phyloP scores from a whole-genome alignment of 2,888 invertebrate genomes.

The Laothoe populi region DNA sequence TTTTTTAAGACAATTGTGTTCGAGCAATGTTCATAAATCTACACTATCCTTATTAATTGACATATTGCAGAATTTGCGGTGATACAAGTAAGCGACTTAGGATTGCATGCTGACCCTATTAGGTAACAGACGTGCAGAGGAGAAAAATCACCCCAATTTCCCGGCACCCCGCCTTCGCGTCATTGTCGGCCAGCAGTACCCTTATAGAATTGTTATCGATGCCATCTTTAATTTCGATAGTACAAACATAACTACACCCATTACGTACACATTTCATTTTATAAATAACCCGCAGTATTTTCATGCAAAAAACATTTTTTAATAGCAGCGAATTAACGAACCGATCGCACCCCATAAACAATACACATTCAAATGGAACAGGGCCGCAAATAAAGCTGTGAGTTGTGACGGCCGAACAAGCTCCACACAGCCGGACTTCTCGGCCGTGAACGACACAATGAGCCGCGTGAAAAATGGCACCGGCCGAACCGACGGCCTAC shows the following conservation, averaged over 20 bases:
- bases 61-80: neutral
- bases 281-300: constrained; percentile 20
- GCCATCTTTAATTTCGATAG: constrained; percentile 86
- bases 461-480: constrained; percentile 72
- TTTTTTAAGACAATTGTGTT: too few relatives aligned
- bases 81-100: neutral
- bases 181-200: constrained; percentile 69
- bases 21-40: too few relatives aligned
- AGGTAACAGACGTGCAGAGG: constrained; percentile 60
- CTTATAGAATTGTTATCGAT: constrained; percentile 86
- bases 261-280: constrained; percentile 27
- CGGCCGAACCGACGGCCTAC: constrained; percentile 61
- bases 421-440: constrained; percentile 51
- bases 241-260: constrained; percentile 59
- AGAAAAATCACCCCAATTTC: constrained; percentile 84
- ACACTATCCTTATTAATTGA: too few relatives aligned
- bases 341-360: constrained; percentile 42
- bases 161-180: constrained; percentile 59
- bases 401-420: constrained; percentile 57
- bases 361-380: constrained; percentile 45
- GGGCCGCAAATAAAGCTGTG: constrained; percentile 50
- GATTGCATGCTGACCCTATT: constrained; percentile 49
- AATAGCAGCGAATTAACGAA: constrained; percentile 38
- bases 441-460: constrained; percentile 69
- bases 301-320: constrained; percentile 31